These are phyloP conservation scores for Callitettix versicolor DNA, from an alignment of 1,140 invertebrate species.

Conservation along the genomic window DNA sequence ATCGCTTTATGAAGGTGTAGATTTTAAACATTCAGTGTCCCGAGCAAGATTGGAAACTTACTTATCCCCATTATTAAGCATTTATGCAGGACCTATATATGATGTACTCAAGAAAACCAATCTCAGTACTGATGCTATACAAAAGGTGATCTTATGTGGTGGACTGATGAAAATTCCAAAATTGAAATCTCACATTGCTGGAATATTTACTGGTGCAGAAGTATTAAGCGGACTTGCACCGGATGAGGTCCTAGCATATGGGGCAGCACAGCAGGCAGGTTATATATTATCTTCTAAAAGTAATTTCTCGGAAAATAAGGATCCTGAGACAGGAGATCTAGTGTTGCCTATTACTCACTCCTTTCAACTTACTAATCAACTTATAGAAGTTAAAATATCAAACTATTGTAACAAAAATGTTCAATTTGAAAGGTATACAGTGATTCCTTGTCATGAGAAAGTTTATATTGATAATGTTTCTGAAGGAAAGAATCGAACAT, in stretches of 20 bases:
- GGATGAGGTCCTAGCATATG: slow-evolving; percentile 8
- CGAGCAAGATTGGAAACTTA: slow-evolving; percentile 6
- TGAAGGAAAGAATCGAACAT: no score
- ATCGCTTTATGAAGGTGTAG: slow-evolving; percentile 3
- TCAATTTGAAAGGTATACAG: no score
- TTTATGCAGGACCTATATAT: not conserved
- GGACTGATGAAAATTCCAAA: slow-evolving; percentile 2
- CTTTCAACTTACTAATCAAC: no score
- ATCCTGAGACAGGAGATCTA: no score
- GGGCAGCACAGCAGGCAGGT: not conserved
- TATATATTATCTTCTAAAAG: not conserved
- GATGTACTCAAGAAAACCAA: not conserved
- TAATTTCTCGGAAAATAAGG: no score
- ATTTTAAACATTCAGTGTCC: slow-evolving; percentile 2
- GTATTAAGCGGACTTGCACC: not conserved
- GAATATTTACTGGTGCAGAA: not conserved
- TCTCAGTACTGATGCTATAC: not conserved
- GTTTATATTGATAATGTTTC: no score
- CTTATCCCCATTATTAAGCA: not conserved
- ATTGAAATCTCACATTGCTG: not conserved
- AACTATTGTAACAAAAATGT: no score
- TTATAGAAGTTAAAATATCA: no score
- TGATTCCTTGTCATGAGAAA: no score
- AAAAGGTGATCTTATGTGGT: not conserved
- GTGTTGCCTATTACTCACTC: no score